These are phyloP conservation scores for Galago senegalensis DNA, from an alignment of 2,797 vertebrate genomes.

Conservation along the genomic window DNA sequence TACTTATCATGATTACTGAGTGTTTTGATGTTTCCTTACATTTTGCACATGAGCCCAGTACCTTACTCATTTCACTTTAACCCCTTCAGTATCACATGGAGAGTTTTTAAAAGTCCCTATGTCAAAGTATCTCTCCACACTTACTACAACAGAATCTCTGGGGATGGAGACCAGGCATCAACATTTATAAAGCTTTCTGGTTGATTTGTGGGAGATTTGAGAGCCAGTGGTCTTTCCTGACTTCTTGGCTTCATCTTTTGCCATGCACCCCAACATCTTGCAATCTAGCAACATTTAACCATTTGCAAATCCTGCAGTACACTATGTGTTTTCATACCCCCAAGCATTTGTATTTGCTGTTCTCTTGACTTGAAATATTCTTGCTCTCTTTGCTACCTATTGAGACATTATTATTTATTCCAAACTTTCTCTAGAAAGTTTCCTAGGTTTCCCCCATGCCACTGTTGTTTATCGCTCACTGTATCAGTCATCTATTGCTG, in stretches of 20 bases:
- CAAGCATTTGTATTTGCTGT: background rate
- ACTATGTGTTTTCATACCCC: background rate
- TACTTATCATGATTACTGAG: constrained; percentile 32
- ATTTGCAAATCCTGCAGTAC: background rate
- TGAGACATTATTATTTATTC: background rate
- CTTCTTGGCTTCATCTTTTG: constrained; percentile 19
- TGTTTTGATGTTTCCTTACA: background rate
- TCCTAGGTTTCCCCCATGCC: background rate
- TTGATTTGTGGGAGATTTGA: constrained; percentile 8
- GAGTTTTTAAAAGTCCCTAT: background rate
- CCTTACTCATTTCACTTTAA: background rate
- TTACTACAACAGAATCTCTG: background rate
- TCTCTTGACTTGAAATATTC: background rate
- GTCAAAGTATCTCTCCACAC: background rate
- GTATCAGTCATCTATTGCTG: background rate
- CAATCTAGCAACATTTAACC: background rate
- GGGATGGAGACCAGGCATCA: background rate
- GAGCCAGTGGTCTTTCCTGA: constrained; percentile 1
- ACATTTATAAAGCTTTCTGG: background rate
- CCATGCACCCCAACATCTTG: background rate
- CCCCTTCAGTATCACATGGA: background rate
- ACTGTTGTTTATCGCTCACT: background rate
- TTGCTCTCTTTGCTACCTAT: background rate
- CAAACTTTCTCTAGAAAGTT: constrained; percentile 6
- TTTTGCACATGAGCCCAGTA: background rate